Conservation (phyloP, 1,140 invertebrate genomes). For the Anastatus disparis region DNA sequence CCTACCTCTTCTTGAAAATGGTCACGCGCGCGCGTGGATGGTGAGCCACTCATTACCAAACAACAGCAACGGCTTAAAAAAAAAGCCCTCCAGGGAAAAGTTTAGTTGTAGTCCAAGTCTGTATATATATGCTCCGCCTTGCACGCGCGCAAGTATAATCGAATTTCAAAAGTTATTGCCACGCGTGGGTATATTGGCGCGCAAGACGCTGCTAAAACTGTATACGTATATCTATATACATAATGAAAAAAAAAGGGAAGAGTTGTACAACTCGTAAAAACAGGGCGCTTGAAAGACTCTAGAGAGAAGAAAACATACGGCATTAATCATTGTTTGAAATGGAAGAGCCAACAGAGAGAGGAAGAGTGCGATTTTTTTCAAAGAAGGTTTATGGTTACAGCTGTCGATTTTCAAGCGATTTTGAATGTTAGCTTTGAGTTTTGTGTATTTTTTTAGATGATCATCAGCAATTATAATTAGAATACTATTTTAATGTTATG, state of each 20-base stretch:
- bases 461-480: no score
- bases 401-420: slow-evolving; percentile 21
- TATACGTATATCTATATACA: no score
- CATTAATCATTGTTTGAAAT: slow-evolving; percentile 41
- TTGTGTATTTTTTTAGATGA: slow-evolving; percentile 15
- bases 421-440: neutral
- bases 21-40: slow-evolving; percentile 46
- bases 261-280: slow-evolving; percentile 32
- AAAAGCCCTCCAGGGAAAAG: slow-evolving; percentile 52
- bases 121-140: slow-evolving; percentile 43
- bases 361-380: slow-evolving; percentile 20
- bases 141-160: slow-evolving; percentile 51
- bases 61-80: no score
- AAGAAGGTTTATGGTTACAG: slow-evolving; percentile 28
- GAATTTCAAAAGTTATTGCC: slow-evolving; percentile 63
- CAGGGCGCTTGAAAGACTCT: no score
- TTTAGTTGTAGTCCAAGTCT: no score
- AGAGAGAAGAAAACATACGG: slow-evolving; percentile 36
- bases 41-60: slow-evolving; percentile 60
- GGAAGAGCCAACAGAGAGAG: slow-evolving; percentile 24
- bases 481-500: no score
- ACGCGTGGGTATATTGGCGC: slow-evolving; percentile 26
- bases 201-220: neutral
- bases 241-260: no score
- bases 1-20: no score